These are phyloP conservation scores for Drosophila parthenogenetica DNA, from an alignment of 2,888 invertebrate genomes.

Conservation along the genomic window DNA sequence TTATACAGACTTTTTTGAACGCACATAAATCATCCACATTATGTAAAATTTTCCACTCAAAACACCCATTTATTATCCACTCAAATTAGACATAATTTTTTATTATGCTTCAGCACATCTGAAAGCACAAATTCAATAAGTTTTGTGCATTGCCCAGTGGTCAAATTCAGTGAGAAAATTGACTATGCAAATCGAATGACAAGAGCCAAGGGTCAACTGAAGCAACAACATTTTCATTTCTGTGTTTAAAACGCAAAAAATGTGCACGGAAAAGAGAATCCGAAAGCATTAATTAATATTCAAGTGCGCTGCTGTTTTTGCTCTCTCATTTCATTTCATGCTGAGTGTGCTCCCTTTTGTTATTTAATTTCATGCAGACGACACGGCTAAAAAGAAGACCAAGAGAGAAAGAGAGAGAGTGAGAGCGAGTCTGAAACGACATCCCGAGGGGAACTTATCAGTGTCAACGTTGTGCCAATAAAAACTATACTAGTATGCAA, in stretches of 20 bases:
- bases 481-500: constrained; percentile 80
- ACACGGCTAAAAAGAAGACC: constrained; percentile 11
- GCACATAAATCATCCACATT: background rate
- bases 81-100: constrained; percentile 2
- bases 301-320: constrained; percentile 60
- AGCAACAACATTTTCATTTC: constrained; percentile 15
- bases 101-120: constrained; percentile 9
- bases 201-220: constrained; percentile 56
- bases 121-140: constrained; percentile 44
- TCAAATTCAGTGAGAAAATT: constrained; percentile 51
- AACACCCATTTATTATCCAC: background rate
- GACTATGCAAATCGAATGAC: constrained; percentile 74
- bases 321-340: constrained; percentile 8
- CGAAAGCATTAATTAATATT: constrained; percentile 75
- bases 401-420: background rate
- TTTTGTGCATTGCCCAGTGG: constrained; percentile 43
- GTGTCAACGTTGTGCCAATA: constrained; percentile 81
- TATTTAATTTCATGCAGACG: constrained; percentile 62
- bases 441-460: constrained; percentile 76
- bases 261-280: constrained; percentile 27
- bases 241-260: constrained; percentile 29
- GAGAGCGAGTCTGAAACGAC: constrained; percentile 11
- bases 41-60: background rate
- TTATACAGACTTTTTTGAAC: background rate
- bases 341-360: constrained; percentile 37